Base-by-base conservation (phyloP, 2,797 vertebrate species). In the Neosilurus mollespiculum region DNA sequence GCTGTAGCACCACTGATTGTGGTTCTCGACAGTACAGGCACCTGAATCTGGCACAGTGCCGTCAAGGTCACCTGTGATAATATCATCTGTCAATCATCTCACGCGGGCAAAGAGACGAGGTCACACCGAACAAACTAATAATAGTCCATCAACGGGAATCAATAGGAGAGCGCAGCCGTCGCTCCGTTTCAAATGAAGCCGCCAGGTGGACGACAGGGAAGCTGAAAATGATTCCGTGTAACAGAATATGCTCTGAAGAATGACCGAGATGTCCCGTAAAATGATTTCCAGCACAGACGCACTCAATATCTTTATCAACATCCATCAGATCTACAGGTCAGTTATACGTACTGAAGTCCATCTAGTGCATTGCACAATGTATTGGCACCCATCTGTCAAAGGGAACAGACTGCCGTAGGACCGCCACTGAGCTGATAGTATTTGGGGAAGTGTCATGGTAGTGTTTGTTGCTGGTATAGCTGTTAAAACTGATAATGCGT, bases 81-180 rank as follows among this genome's bases (percentile, higher is more conserved):
- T 37, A 71, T 24, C 18, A 8, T 70, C 82, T 62, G 82, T 83
- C 82, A 83, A 53, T 78, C 75, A 78, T 26, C n/a, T 30, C 8
- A 53, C 22, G 34, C 14, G 14, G 51, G 62, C 16, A 14, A 64
- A 78, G 0, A 78, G 18, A 62, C 12, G 16, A 62, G n/a, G 75
- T 64, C 56, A 59, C 3, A 61, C 37, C 51, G 73, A 83, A 34
- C 75, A 69, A 70, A 53, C 75, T 64, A 54, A 64, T 56, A 76
- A 26, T 78, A 78, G 62, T 43, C 73, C 54, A 53, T 78, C 81
- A 61, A n/a, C 0, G 26, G 12, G 53, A 83, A 61, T 78, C 65
- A 56, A 70, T 70, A 58, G 15, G 24, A 20, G n/a, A 22, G 37
- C 26, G 30, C 11, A 10, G 54, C 15, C 16, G 54, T 51, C 30